These are phyloP conservation scores for Augochlora pura DNA, from an alignment of 1,140 invertebrate species.

Conservation along the genomic window DNA sequence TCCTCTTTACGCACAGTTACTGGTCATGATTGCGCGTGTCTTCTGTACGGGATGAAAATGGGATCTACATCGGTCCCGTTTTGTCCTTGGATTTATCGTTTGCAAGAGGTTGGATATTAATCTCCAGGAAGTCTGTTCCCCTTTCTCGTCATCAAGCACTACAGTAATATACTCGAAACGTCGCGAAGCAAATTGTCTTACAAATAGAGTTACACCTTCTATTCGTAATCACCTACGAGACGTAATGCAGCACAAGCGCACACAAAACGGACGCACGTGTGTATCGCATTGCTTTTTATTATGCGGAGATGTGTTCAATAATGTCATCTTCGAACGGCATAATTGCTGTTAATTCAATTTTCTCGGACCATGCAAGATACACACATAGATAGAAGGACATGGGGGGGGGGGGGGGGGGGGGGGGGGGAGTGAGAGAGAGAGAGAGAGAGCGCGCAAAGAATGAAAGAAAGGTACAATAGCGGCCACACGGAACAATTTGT, in stretches of 20 bases:
- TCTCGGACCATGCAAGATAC: conserved; percentile 50
- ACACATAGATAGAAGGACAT: neutral
- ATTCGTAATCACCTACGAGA: neutral
- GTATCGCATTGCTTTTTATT: neutral
- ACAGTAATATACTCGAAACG: conserved; percentile 34
- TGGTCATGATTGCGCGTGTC: too few relatives aligned
- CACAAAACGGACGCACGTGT: neutral
- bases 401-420: neutral
- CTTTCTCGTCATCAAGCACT: neutral
- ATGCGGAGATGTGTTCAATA: conserved; percentile 22
- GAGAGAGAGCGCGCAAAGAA: neutral
- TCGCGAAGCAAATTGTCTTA: conserved; percentile 30
- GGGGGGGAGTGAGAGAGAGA: neutral
- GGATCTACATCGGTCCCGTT: too few relatives aligned
- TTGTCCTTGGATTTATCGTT: too few relatives aligned
- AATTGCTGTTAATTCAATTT: conserved; percentile 47
- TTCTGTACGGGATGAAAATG: too few relatives aligned
- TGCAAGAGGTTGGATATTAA: too few relatives aligned
- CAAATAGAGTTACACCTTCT: conserved; percentile 13
- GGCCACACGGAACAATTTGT: conserved; percentile 34
- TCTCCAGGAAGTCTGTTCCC: neutral
- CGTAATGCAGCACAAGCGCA: neutral
- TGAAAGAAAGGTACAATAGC: conserved; percentile 21
- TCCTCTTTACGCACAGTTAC: too few relatives aligned
- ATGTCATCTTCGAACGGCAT: conserved; percentile 39